Percentiles rank a stretch among this genome's conserved stretches.
These are phyloP conservation scores for Scomber japonicus DNA, from an alignment of 2,113 vertebrate species.

Conservation along the genomic window DNA sequence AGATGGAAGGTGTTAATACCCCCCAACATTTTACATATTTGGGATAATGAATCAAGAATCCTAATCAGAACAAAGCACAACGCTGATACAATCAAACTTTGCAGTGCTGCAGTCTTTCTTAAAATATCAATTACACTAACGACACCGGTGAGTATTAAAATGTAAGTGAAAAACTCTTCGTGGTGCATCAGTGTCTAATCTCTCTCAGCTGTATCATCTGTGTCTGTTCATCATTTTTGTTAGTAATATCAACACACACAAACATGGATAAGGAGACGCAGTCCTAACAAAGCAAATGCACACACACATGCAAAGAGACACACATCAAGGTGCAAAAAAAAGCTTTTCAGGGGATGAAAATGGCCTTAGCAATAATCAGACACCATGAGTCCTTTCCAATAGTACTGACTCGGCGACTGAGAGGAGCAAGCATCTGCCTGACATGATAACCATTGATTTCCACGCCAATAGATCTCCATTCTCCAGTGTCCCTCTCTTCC, in stretches of 20 bases:
- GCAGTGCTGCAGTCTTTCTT: conserved; percentile 14
- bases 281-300: not conserved
- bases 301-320: not conserved
- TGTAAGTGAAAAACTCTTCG: conserved; percentile 7
- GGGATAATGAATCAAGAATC: conserved; percentile 33
- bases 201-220: not conserved
- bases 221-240: not conserved
- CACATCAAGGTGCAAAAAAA: conserved; percentile 14
- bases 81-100: conserved; percentile 32
- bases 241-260: conserved; percentile 1
- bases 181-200: conserved; percentile 8
- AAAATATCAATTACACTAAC: conserved; percentile 55
- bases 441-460: conserved; percentile 79
- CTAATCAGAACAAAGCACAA: conserved; percentile 44
- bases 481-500: conserved; percentile 60
- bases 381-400: conserved; percentile 45
- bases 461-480: conserved; percentile 67
- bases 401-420: conserved; percentile 40
- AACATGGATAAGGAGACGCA: not conserved
- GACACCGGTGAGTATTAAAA: conserved; percentile 17
- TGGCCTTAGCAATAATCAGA: conserved; percentile 59
- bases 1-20: not conserved
- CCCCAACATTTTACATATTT: conserved; percentile 13
- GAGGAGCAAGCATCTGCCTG: conserved; percentile 60
- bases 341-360: conserved; percentile 52